Base-by-base conservation (phyloP, 2,888 invertebrate genomes). In the Sarcophaga carnaria region DNA sequence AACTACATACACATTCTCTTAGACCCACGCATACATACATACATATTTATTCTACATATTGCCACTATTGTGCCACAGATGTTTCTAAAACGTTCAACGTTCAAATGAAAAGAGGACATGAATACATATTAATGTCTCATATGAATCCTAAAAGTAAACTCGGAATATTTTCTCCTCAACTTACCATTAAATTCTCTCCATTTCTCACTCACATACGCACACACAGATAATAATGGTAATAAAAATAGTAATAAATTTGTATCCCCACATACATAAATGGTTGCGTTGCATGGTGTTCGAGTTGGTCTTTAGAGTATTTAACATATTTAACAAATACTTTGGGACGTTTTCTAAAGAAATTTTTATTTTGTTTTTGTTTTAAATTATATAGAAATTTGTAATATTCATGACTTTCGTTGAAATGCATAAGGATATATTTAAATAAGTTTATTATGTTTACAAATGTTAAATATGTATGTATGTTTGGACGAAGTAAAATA, bases 31-130 rank as follows among this genome's bases (percentile, higher is more conserved):
- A 49, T 8, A n/a, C 22, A 63, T 27, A 64, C 17, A 71, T 12
- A 63, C 3, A 14, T 49, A 77, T 70, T 70, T 54, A 45, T 64
- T 45, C 14, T 66, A 64, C 76, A 63, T 71, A 75, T 67, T 86
- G 63, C 69, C n/a, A 75, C 66, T 77, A 75, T 84, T 79, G 69
- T 82, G 84, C 69, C 84, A 79, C 87, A 87, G 83, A 84, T 87
- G 87, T 87, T 87, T 70, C 80, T 37, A 74, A 83, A 82, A 54
- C 77, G 66, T 86, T 83, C 69, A 78, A 80, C 77, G 54, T 54
- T 77, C 25, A 78, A 83, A 80, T 83, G 64, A 69, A 83, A 75
- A 71, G 75, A 70, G 82, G 79, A 85, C 54, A 82, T 85, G 85
- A 82, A 85, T 85, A 85, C 54, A 54, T 54, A 54, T 70, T 79